Percentiles rank a stretch among this genome's conserved stretches.
phyloP scores from a whole-genome alignment of 2,888 invertebrate species.

The Oxytorus armatus region DNA sequence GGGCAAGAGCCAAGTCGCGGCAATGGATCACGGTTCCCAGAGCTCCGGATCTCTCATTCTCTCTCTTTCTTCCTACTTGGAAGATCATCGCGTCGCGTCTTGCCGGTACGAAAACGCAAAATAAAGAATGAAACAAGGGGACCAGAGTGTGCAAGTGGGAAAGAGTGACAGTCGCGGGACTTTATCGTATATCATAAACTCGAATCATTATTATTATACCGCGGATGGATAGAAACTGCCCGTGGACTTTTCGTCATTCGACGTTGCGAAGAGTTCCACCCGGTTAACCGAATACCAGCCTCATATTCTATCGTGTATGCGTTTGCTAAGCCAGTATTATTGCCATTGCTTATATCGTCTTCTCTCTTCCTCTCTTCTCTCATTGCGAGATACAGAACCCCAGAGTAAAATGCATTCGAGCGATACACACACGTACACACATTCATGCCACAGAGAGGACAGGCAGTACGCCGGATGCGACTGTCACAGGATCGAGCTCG shows the following conservation, averaged over 20 bases:
- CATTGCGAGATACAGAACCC: slow-evolving; percentile 7
- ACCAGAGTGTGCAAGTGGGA: slow-evolving; percentile 22
- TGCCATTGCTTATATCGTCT: background rate
- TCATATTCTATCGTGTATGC: slow-evolving; percentile 1
- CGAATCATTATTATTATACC: slow-evolving; percentile 28
- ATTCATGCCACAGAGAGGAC: slow-evolving; percentile 13
- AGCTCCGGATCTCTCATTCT: too few relatives aligned
- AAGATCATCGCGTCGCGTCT: slow-evolving; percentile 44
- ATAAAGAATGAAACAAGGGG: slow-evolving; percentile 19
- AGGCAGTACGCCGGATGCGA: slow-evolving; percentile 74
- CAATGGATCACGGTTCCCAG: slow-evolving; percentile 47
- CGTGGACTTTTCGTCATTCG: slow-evolving; percentile 49
- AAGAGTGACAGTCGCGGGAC: slow-evolving; percentile 47
- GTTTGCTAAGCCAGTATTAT: background rate
- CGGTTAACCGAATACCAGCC: slow-evolving; percentile 73
- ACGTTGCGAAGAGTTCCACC: slow-evolving; percentile 30
- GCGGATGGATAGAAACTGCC: slow-evolving; percentile 34
- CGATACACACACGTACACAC: background rate
- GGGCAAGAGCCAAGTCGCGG: slow-evolving; percentile 13
- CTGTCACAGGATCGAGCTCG: slow-evolving; percentile 76
- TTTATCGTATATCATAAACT: slow-evolving; percentile 16
- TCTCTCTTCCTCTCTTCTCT: slow-evolving; percentile 20
- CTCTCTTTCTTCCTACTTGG: slow-evolving; percentile 13
- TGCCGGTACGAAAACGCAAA: slow-evolving; percentile 16
- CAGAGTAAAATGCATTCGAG: slow-evolving; percentile 47